Percentiles rank a stretch among this genome's conserved stretches.
Conservation (phyloP, 2,888 invertebrate genomes). For the Portevinia maculata region DNA sequence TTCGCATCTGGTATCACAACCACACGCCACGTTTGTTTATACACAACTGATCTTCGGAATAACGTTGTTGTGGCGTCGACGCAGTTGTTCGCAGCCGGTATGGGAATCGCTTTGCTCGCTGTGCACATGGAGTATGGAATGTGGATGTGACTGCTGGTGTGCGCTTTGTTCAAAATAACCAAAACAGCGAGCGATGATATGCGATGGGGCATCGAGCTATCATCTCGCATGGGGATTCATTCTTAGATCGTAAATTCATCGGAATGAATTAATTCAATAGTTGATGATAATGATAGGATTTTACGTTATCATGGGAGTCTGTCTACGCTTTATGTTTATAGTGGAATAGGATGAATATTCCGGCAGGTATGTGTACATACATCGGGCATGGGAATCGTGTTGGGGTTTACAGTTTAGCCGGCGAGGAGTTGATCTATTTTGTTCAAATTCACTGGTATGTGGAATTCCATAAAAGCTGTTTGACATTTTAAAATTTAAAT, state of each 20-base stretch:
- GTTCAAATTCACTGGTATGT: constrained; percentile 28
- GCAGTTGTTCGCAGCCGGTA: constrained; percentile 60
- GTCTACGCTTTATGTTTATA: background rate
- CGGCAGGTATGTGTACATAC: background rate
- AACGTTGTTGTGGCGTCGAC: constrained; percentile 27
- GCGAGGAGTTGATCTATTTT: constrained; percentile 12
- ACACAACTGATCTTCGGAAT: constrained; percentile 62
- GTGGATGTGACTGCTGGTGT: background rate
- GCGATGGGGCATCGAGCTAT: constrained; percentile 23
- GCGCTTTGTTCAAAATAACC: background rate
- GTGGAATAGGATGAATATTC: background rate
- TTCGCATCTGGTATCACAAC: constrained; percentile 52
- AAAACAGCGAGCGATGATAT: constrained; percentile 27
- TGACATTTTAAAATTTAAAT: constrained; percentile 39
- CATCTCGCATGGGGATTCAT: constrained; percentile 19
- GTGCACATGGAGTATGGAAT: constrained; percentile 3
- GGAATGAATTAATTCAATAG: background rate
- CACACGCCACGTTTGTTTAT: constrained; percentile 72
- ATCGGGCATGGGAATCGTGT: background rate
- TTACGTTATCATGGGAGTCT: constrained; percentile 1
- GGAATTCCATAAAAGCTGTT: constrained; percentile 19
- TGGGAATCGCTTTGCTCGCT: background rate
- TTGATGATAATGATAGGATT: background rate
- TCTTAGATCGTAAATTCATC: constrained; percentile 59
- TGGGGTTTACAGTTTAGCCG: constrained; percentile 34